A percentile compares a stretch with the other conserved stretches of the same genome.
Conservation (phyloP, 2,888 invertebrate genomes). For the Scrobipalpa atriplicella region DNA sequence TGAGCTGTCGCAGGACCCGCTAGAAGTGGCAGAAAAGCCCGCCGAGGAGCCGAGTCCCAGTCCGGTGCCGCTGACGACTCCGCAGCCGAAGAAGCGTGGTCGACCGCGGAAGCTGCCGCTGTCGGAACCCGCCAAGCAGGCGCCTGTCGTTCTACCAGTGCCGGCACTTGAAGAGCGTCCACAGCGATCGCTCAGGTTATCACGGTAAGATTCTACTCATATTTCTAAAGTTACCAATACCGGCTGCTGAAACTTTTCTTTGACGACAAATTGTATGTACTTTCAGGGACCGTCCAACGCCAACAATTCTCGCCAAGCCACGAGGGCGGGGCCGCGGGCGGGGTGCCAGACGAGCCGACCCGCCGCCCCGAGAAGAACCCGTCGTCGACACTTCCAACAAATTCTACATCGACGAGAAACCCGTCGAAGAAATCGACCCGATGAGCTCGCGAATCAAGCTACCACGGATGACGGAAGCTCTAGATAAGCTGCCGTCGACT, state of each 20-base stretch:
- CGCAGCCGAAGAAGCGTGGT: constrained; percentile 75
- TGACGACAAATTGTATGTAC: not conserved
- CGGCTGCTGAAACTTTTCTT: too few species aligned
- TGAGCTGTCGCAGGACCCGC: constrained; percentile 54
- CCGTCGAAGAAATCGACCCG: constrained; percentile 59
- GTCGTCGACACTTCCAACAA: constrained; percentile 44
- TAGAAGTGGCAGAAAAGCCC: constrained; percentile 72
- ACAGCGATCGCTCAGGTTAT: constrained; percentile 71
- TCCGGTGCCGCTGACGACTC: constrained; percentile 53
- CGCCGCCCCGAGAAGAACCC: constrained; percentile 37
- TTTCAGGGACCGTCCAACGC: constrained; percentile 63
- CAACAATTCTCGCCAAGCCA: constrained; percentile 64
- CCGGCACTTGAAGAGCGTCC: constrained; percentile 76
- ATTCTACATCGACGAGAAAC: constrained; percentile 44
- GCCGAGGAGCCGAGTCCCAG: constrained; percentile 50
- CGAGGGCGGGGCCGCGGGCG: constrained; percentile 69
- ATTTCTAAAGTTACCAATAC: not conserved
- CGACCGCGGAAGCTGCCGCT: constrained; percentile 73
- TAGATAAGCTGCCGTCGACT: constrained; percentile 69
- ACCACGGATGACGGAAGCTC: constrained; percentile 75
- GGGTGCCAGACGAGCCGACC: constrained; percentile 51
- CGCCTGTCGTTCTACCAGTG: constrained; percentile 57
- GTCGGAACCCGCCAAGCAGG: constrained; percentile 60
- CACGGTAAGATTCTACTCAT: constrained; percentile 55
- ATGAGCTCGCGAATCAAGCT: constrained; percentile 74